Evolutionary conservation across 2,113 vertebrate genomes (phyloP).

Genomic region (Speoplatyrhinus poulsoni): DNA sequence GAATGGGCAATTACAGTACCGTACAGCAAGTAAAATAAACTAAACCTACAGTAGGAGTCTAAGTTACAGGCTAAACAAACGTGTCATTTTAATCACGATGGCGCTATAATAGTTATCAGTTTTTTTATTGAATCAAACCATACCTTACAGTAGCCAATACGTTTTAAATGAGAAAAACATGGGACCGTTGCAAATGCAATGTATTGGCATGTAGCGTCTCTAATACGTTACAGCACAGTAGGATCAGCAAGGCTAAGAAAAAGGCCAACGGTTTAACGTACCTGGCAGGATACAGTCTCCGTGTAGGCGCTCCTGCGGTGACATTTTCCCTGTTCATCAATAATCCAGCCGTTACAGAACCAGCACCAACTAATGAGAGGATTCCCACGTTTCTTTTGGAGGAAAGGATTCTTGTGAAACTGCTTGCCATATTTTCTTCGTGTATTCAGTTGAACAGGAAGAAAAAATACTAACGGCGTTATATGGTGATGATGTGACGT

Average conservation of each 20-base stretch:
- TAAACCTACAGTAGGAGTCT: too few species aligned
- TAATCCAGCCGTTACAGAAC: slow-evolving; percentile 83
- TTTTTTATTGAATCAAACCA: too few species aligned
- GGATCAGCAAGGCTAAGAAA: not conserved
- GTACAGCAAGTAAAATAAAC: too few species aligned
- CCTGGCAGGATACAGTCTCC: slow-evolving; percentile 90
- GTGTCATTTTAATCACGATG: too few species aligned
- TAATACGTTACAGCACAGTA: too few species aligned
- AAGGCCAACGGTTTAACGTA: slow-evolving; percentile 49
- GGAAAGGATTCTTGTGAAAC: slow-evolving; percentile 83
- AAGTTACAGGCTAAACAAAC: too few species aligned
- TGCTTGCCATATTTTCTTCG: slow-evolving; percentile 81
- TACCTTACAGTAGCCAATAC: too few species aligned
- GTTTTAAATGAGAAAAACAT: too few species aligned
- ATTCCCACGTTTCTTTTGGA: slow-evolving; percentile 79
- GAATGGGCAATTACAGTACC: too few species aligned
- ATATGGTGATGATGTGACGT: slow-evolving; percentile 21
- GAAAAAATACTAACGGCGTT: not conserved
- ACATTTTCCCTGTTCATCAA: slow-evolving; percentile 83
- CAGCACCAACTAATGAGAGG: slow-evolving; percentile 86
- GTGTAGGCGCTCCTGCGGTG: slow-evolving; percentile 74
- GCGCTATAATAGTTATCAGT: too few species aligned
- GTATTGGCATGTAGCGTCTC: too few species aligned
- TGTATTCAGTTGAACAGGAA: not conserved
- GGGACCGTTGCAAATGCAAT: too few species aligned